Conservation (phyloP, 2,797 vertebrate species). For the Chelmon rostratus region DNA sequence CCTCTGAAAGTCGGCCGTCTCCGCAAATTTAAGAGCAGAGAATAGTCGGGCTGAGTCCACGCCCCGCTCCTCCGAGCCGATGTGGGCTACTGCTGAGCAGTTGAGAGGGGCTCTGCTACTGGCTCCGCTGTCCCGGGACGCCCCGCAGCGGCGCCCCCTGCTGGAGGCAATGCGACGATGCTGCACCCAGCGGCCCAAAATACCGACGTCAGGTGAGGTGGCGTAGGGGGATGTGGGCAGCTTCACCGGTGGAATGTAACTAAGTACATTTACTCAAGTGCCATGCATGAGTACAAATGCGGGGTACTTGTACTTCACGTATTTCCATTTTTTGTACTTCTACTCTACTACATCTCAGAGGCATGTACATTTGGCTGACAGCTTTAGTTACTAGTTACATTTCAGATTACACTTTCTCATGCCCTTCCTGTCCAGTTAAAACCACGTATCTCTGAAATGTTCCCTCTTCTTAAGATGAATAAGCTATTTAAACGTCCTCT, state of each 20-base stretch:
- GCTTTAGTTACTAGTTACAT: background rate
- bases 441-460: no score
- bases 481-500: no score
- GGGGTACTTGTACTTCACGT: background rate
- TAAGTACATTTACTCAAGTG: background rate
- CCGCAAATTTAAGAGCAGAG: conserved; percentile 40
- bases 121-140: conserved; percentile 27
- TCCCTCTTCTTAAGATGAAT: no score
- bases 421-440: no score
- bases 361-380: background rate
- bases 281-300: background rate
- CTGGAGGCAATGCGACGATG: conserved; percentile 34
- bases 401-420: background rate
- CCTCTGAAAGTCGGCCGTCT: conserved; percentile 51
- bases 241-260: background rate
- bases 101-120: conserved; percentile 36
- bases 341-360: background rate
- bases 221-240: background rate
- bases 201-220: conserved; percentile 7
- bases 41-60: conserved; percentile 68
- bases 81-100: conserved; percentile 58
- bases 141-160: conserved; percentile 40
- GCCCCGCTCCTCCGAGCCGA: conserved; percentile 72
- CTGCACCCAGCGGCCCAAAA: background rate
- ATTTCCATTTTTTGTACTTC: background rate